Conservation (phyloP, 2,888 invertebrate species). For the Dryomyza anilis region DNA sequence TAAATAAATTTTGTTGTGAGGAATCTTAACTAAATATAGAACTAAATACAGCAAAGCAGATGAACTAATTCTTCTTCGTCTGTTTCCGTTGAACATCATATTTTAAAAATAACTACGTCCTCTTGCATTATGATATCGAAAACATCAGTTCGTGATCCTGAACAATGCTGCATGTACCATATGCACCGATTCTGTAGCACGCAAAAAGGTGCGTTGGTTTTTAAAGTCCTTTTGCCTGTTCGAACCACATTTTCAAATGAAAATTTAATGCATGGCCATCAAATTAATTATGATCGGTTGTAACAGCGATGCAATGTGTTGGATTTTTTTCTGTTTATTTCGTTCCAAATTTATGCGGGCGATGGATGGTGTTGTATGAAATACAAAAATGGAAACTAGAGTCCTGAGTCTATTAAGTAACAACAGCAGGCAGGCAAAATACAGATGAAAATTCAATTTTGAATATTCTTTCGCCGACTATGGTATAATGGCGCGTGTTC, state of each 20-base stretch:
- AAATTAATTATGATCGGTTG: slow-evolving; percentile 17
- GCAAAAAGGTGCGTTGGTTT: neutral
- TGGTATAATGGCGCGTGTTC: neutral
- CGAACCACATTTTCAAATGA: neutral
- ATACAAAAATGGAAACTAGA: neutral
- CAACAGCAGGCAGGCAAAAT: slow-evolving; percentile 2
- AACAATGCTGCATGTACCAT: neutral
- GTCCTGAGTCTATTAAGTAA: neutral
- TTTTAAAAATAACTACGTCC: too few species aligned
- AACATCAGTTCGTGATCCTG: too few species aligned
- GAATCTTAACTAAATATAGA: too few species aligned
- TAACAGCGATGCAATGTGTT: too few species aligned
- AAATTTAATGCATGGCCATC: slow-evolving; percentile 10
- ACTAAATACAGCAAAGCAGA: too few species aligned
- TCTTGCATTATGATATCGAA: too few species aligned
- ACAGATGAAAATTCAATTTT: slow-evolving; percentile 17
- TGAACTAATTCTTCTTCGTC: too few species aligned
- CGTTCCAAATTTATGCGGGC: slow-evolving; percentile 7
- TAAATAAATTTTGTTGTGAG: too few species aligned
- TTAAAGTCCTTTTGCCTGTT: neutral
- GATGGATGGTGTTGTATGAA: neutral
- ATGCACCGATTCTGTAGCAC: neutral
- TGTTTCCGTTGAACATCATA: too few species aligned
- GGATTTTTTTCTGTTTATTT: neutral
- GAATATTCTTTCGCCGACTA: neutral